Evolutionary conservation across 2,113 vertebrate genomes (phyloP), one percentile per base, ranked within the genome.

Genomic region (Oryzias woworae): DNA sequence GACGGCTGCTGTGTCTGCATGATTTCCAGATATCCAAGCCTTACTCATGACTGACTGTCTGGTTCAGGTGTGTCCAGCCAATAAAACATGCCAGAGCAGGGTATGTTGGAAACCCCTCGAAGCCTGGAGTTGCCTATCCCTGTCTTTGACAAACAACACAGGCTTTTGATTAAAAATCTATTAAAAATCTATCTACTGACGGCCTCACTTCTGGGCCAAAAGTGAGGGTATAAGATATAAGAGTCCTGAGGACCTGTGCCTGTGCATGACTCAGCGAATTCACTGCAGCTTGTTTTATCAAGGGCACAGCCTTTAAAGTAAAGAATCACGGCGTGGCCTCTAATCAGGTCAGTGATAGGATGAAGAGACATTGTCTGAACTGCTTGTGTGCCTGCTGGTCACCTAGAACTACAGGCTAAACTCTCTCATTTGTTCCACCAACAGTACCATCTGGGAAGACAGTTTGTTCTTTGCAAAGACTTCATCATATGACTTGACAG

Each of bases 231-330:
- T 20, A 20, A 20, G 20, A 20, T 20, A 20, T 28, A 4, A 28
- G 7, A 28, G 1, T 6, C 7, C 26, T 28, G 26, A 28, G 26
- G 20, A 20, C 69, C 28, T 62, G 49, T 43, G 41, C 43, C 31
- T 50, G 51, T 75, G 43, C 53, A 68, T 49, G 74, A 70, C 73
- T 52, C 47, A 69, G 62, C 58, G 55, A 58, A 50, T 53, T 70
- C 55, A 52, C 47, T 52, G n/a, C 59, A 43, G 22, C 70, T 58
- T 70, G 59, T 72, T 73, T 67, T 78, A 54, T 72, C 71, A 73
- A 47, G 23, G 44, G 54, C 52, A 57, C 68, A 58, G 60, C 81
- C 74, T 71, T 88, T 71, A 83, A 75, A 90, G 80, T 69, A 79
- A 82, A 78, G 69, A 57, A 59, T 55, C 58, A 46, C 42, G 49